Evolutionary conservation across 2,888 invertebrate species (phyloP).

Genomic region (Troides oblongomaculatus): DNA sequence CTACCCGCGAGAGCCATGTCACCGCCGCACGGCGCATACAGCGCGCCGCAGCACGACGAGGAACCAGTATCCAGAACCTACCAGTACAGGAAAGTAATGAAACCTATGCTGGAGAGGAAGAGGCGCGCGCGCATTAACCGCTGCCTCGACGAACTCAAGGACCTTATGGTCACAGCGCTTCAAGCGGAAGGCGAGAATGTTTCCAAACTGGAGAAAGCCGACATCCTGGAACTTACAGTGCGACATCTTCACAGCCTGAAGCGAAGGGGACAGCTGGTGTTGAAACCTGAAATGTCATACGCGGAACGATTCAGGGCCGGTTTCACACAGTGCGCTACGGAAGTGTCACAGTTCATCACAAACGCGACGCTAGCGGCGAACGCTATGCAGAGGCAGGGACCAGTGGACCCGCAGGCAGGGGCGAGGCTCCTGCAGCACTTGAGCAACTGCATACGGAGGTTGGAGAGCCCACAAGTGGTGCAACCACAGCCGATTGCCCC

Average conservation of each 20-base stretch:
- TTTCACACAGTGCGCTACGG: conserved; percentile 93
- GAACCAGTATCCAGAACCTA: conserved; percentile 91
- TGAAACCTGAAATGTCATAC: conserved; percentile 83
- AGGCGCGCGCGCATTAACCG: conserved; percentile 93
- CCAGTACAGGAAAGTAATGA: conserved; percentile 96
- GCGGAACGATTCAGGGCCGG: conserved; percentile 92
- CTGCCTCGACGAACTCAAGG: conserved; percentile 93
- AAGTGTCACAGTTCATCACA: conserved; percentile 86
- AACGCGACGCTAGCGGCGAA: conserved; percentile 87
- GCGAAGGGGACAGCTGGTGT: conserved; percentile 81
- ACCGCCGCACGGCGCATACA: conserved; percentile 76
- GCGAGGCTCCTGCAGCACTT: conserved; percentile 92
- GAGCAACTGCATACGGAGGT: conserved; percentile 83
- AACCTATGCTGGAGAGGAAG: conserved; percentile 93
- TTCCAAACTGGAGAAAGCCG: conserved; percentile 91
- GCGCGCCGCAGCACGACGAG: conserved; percentile 70
- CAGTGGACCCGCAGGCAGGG: conserved; percentile 90
- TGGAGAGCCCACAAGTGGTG: conserved; percentile 85
- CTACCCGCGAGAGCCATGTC: conserved; percentile 75
- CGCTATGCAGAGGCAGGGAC: conserved; percentile 81
- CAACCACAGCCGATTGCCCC: conserved; percentile 73
- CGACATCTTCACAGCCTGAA: conserved; percentile 90
- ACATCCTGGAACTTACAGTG: conserved; percentile 91
- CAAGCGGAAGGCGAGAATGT: conserved; percentile 94
- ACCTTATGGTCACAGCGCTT: conserved; percentile 91